A percentile compares a stretch with the other conserved stretches of the same genome.
Conservation (phyloP, 2,113 vertebrate genomes). For the Copsychus sechellarum region DNA sequence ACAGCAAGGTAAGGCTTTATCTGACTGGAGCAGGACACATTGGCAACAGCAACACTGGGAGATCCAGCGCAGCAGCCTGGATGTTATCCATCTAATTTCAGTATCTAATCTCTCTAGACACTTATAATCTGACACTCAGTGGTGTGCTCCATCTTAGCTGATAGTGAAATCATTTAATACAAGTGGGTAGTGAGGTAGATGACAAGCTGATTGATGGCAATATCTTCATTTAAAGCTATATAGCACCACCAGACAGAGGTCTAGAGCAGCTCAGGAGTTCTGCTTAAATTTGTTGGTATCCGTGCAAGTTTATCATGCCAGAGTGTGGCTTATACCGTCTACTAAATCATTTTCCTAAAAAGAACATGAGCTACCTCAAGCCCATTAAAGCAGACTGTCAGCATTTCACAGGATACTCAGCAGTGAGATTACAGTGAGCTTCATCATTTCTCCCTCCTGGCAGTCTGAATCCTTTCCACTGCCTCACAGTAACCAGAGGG, state of each 20-base stretch:
- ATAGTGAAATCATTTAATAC: constrained; percentile 65
- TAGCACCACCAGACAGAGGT: neutral
- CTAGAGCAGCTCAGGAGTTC: neutral
- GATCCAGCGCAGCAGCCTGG: neutral
- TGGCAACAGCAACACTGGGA: neutral
- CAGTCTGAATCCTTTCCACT: neutral
- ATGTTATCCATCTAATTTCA: constrained; percentile 57
- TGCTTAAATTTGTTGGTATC: neutral
- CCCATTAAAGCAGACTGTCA: neutral
- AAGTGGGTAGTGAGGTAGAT: constrained; percentile 56
- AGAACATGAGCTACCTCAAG: neutral
- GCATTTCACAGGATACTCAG: neutral
- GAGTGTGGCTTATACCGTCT: neutral
- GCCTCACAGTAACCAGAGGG: neutral
- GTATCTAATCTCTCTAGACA: constrained; percentile 63
- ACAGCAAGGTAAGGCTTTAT: neutral
- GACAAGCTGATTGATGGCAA: constrained; percentile 58
- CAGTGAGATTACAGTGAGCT: neutral
- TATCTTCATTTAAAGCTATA: constrained; percentile 27
- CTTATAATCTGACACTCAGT: constrained; percentile 61
- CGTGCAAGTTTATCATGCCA: neutral
- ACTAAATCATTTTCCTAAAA: neutral
- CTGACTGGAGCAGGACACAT: neutral
- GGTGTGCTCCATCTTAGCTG: constrained; percentile 52
- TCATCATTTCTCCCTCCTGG: neutral